Base-by-base conservation (phyloP, 2,888 invertebrate species). In the Leucophora obtusa region DNA sequence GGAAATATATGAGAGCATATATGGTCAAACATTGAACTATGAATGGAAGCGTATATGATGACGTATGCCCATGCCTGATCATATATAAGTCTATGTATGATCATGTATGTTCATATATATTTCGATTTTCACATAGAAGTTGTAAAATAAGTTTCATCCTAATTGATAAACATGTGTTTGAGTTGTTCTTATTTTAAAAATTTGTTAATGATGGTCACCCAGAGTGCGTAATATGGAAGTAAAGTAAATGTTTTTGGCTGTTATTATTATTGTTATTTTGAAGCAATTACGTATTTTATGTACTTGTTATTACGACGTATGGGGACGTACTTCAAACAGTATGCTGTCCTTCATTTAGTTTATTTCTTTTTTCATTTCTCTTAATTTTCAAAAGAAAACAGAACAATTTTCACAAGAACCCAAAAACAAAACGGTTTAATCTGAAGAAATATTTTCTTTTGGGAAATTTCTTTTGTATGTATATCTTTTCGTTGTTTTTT, bases 261-360 rank as follows among this genome's bases (percentile, higher is more conserved):
- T n/a, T n/a, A 14, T 14, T 47, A 10, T 47, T 53, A 35, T 69
- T 56, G 14, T 35, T 43, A 18, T 35, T 58, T 69, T 70, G 47
- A 62, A 62, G 56, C 50, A 69, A 75, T 62, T 75, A 63, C 69
- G 69, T 69, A 69, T 69, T 69, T 58, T 56, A 68, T 50, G 38
- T 38, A 18, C n/a, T 14, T 50, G 15, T 43, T 51, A 59, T 62
- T 60, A 62, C 68, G 74, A 47, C 54, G n/a, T 47, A 14, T 38
- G 14, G 38, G 14, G 10, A 38, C 38, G 38, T 47, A 47, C 43
- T 47, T n/a, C 43, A 47, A 47, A n/a, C 43, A 47, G 43, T 47
- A 47, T n/a, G 43, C 5, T 47, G 43, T 47, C 43, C 43, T 47
- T 47, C 43, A 47, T 47, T 47, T 14, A 47, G n/a, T 47, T 5